A percentile compares a stretch with the other conserved stretches of the same genome.
Evolutionary conservation across 2,888 invertebrate species (phyloP).

Genomic region (Melipona beecheii): DNA sequence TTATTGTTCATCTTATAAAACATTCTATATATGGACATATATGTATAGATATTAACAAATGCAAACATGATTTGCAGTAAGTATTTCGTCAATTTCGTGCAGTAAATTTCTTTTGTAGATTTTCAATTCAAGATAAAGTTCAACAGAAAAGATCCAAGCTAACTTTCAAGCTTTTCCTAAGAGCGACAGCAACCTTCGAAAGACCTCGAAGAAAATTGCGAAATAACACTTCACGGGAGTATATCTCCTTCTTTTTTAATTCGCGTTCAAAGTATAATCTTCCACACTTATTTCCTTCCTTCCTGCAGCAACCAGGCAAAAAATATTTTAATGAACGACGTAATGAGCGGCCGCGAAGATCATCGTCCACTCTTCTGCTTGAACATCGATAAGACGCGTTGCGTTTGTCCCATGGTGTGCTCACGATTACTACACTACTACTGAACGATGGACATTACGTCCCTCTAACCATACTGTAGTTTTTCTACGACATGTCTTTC

Average conservation of each 20-base stretch:
- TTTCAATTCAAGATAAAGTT: background rate
- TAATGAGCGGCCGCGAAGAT: slow-evolving; percentile 32
- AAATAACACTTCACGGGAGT: slow-evolving; percentile 4
- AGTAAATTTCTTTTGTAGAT: no score
- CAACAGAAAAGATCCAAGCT: no score
- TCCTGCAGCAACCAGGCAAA: background rate
- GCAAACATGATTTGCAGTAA: no score
- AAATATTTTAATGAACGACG: slow-evolving; percentile 29
- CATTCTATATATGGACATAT: no score
- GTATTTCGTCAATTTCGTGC: no score
- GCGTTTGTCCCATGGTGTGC: slow-evolving; percentile 10
- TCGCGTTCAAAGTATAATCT: background rate
- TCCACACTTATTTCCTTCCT: background rate
- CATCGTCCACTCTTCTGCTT: slow-evolving; percentile 7
- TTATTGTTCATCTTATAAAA: no score
- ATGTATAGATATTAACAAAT: background rate
- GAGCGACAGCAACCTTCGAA: background rate
- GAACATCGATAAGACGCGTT: slow-evolving; percentile 34
- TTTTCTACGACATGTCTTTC: slow-evolving; percentile 5
- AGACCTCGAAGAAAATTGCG: background rate
- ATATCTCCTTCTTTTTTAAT: background rate
- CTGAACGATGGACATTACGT: slow-evolving; percentile 12
- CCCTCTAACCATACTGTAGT: slow-evolving; percentile 39
- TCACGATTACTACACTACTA: background rate
- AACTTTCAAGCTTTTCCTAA: background rate